phyloP scores from a whole-genome alignment of 2,113 vertebrate species.

The Noturus placidus region DNA sequence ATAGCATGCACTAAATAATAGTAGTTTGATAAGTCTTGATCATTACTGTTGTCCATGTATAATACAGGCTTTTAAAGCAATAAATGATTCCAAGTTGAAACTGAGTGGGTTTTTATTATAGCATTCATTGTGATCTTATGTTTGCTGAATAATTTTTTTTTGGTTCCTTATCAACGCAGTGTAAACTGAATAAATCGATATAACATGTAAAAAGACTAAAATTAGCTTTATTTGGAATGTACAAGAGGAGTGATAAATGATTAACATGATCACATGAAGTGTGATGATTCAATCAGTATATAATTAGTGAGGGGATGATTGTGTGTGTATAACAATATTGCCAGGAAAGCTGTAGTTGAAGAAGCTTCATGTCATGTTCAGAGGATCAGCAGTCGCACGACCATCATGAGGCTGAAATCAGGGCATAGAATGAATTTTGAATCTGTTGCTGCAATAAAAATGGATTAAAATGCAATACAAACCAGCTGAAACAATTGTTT shows the following conservation, averaged over 20 bases:
- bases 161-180: not conserved
- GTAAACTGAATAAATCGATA: not conserved
- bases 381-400: slow-evolving; percentile 80
- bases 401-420: slow-evolving; percentile 85
- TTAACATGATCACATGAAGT: not conserved
- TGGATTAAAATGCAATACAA: not conserved
- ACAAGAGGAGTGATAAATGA: not conserved
- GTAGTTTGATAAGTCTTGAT: not conserved
- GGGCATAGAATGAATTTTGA: slow-evolving; percentile 41
- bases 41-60: not conserved
- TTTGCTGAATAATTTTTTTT: not conserved
- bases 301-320: not conserved
- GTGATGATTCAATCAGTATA: not conserved
- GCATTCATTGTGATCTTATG: not conserved
- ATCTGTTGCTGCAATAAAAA: not conserved
- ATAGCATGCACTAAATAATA: not conserved
- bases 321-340: not conserved
- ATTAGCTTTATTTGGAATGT: slow-evolving; percentile 47
- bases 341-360: not conserved
- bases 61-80: not conserved
- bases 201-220: not conserved
- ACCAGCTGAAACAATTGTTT: not conserved
- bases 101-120: not conserved
- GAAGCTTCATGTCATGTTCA: slow-evolving; percentile 1
- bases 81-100: not conserved